Evolutionary conservation across 2,888 invertebrate genomes (phyloP).

Genomic region (Syrphus vitripennis): DNA sequence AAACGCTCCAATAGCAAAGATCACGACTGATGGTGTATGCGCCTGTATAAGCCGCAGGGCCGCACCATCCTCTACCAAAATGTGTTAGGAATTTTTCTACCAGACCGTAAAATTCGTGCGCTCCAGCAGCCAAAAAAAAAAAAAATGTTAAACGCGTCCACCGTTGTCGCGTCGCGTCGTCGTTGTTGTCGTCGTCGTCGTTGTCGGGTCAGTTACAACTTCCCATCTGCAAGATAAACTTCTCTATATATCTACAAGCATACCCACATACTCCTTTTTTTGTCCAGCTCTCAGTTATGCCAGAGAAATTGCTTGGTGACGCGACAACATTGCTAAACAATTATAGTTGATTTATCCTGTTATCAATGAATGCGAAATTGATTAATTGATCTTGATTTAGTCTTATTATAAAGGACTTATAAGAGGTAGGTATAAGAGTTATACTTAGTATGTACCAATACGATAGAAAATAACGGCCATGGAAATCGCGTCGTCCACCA

Average conservation of each 20-base stretch:
- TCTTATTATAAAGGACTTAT: neutral
- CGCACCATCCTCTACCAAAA: conserved; percentile 29
- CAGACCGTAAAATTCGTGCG: conserved; percentile 63
- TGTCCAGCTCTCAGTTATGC: neutral
- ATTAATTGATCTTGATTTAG: conserved; percentile 69
- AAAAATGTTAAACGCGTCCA: neutral
- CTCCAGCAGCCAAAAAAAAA: neutral
- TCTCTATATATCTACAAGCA: neutral
- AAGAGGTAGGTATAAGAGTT: neutral
- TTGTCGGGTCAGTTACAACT: conserved; percentile 58
- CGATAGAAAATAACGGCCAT: neutral
- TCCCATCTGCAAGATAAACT: conserved; percentile 33
- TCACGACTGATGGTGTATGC: conserved; percentile 57
- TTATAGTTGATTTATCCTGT: conserved; percentile 64
- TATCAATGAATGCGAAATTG: conserved; percentile 67
- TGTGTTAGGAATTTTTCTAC: conserved; percentile 38
- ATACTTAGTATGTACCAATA: neutral
- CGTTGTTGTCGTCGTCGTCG: neutral
- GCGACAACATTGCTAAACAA: conserved; percentile 35
- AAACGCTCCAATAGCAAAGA: conserved; percentile 56
- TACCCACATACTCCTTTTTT: neutral
- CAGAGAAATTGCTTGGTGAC: conserved; percentile 25
- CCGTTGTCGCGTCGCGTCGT: neutral
- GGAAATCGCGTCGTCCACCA: conserved; percentile 16
- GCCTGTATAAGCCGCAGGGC: conserved; percentile 1